A percentile compares a stretch with the other conserved stretches of the same genome.
phyloP scores from a whole-genome alignment of 2,888 invertebrate genomes.

The Acronicta alni region DNA sequence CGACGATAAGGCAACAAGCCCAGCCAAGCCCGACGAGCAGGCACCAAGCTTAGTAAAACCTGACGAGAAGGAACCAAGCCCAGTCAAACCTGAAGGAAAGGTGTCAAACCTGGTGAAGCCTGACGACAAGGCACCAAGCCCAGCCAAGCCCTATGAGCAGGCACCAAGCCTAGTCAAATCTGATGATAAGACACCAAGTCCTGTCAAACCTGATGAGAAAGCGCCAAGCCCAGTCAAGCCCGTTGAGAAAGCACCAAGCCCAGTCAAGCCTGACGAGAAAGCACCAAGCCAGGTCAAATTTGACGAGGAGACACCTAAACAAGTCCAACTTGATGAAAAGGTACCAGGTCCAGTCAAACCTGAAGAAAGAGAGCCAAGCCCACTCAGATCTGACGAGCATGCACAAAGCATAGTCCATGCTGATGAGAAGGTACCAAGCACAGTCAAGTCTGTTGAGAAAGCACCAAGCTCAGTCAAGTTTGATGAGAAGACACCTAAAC shows the following conservation, averaged over 20 bases:
- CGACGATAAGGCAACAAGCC: constrained; percentile 2
- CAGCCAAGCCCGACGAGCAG: constrained; percentile 4
- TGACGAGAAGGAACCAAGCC: constrained; percentile 19
- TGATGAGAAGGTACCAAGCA: too few species aligned
- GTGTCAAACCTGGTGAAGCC: neutral
- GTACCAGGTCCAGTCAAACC: constrained; percentile 4
- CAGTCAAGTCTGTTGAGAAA: too few species aligned
- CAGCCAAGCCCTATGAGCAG: neutral
- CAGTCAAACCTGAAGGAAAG: neutral
- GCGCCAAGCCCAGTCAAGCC: constrained; percentile 12
- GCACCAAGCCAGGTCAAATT: constrained; percentile 15
- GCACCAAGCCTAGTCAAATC: neutral
- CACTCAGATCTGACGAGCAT: too few species aligned
- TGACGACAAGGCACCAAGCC: neutral
- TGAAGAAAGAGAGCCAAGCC: too few species aligned
- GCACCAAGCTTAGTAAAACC: constrained; percentile 7
- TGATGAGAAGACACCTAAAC: neutral
- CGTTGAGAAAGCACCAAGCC: constrained; percentile 17
- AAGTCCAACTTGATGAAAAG: constrained; percentile 11
- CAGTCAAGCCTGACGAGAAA: constrained; percentile 5
- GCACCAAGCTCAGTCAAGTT: too few species aligned
- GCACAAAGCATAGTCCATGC: too few species aligned
- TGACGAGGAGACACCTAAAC: neutral
- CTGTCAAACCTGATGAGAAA: constrained; percentile 17
- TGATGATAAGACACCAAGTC: constrained; percentile 9